Evolutionary conservation across 2,113 vertebrate species (phyloP).

Genomic region (Telmatochromis bifrenatus): DNA sequence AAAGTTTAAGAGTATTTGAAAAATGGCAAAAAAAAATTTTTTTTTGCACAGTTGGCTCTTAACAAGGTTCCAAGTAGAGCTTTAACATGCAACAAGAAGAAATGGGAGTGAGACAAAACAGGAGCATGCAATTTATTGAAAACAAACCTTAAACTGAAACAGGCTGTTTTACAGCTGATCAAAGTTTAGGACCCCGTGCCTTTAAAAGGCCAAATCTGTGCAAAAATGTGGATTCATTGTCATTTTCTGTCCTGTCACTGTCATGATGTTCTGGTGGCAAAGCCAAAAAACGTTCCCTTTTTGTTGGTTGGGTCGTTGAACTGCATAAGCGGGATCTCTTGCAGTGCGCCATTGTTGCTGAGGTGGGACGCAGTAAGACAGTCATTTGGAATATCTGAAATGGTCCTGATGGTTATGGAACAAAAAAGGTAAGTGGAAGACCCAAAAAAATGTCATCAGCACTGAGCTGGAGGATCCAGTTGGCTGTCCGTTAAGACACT

Average conservation of each 20-base stretch:
- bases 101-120: not conserved
- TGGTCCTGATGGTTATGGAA: accelerated
- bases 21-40: not conserved
- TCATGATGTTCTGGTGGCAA: not conserved
- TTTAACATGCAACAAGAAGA: not conserved
- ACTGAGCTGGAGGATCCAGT: not conserved
- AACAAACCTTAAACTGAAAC: not conserved
- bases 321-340: not conserved
- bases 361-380: not conserved
- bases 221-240: not conserved
- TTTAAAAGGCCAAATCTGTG: not conserved
- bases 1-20: not conserved
- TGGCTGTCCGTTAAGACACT: not conserved
- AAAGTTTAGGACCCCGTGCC: not conserved
- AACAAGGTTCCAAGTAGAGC: not conserved
- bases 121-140: not conserved
- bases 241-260: not conserved
- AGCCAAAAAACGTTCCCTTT: accelerated
- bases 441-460: not conserved
- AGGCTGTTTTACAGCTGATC: not conserved
- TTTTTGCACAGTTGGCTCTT: not conserved
- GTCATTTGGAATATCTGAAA: not conserved
- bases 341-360: accelerated
- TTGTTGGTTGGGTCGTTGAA: not conserved
- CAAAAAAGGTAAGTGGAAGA: not conserved